Base-by-base conservation (phyloP, 2,888 invertebrate genomes). In the Pantelozetes paolii region DNA sequence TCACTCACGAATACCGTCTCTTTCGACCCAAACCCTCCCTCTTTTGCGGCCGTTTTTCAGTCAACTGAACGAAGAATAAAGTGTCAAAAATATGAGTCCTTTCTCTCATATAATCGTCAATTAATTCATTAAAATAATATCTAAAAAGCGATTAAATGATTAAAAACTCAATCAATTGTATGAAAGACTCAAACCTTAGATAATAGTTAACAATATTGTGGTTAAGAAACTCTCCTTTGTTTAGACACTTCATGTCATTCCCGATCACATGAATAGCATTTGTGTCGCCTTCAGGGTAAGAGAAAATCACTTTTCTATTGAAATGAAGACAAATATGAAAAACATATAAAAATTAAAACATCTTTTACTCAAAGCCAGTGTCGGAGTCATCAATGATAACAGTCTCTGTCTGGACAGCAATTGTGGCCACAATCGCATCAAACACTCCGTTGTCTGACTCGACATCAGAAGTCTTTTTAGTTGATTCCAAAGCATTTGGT, bases 171-270 rank as follows among this genome's bases (percentile, higher is more conserved):
- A n/a, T n/a, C n/a, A 71, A 23, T 36, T 42, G 72, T n/a, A 81
- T 40, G 40, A 40, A 40, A 40, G 40, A 81, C 79, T 82, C n/a
- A n/a, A n/a, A 87, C 85, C 92, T 92, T 77, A 98, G 85, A 85
- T 96, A 98, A 84, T 98, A 98, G 82, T 97, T 97, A 79, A 98
- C 94, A 74, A 98, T 96, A 78, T 93, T 93, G 84, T 98, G 98
- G 83, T 98, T 99, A 74, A 98, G 85, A 85, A 96, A 97, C 72
- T 78, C 76, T 32, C 77, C 77, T 54, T 74, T 73, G 48, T 76
- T 72, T 26, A 78, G 45, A 48, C 77, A 78, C 2, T n/a, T 59
- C 9, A 78, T 62, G 74, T 78, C 78, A 11, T 9, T 32, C 11
- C 74, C 70, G 13, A 23, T 23, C 36, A 74, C 11, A 13, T 54